Evolutionary conservation across 2,888 invertebrate species (phyloP), one percentile per base, ranked within the genome.

Genomic region (Hoplodrina ambigua): DNA sequence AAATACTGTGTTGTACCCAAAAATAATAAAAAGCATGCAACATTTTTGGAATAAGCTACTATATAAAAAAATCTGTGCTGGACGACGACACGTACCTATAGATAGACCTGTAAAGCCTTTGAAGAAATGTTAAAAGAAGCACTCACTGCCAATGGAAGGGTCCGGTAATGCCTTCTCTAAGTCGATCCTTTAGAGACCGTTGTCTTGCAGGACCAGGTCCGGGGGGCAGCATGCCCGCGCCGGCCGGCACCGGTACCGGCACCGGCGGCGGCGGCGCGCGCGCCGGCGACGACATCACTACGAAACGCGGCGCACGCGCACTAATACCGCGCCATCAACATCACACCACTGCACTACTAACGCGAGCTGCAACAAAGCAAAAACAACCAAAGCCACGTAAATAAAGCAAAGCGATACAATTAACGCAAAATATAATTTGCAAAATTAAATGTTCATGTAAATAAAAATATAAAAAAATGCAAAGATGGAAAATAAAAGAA

Each of bases 101-200:
- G n/a, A n/a, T n/a, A 52, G 17, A 68, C 61, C 85, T 82, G 78
- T 20, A 82, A 82, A 55, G 19, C 20, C 1, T 37, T 72, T 70
- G 58, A 59, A 57, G 53, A 69, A 54, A 70, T 62, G 72, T 78
- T 60, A 69, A 79, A 71, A 74, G 52, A 71, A 85, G 78, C 90
- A 97, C 98, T 98, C 96, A 98, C 98, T 98, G 98, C 98, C 98
- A 98, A 88, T 97, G 97, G 91, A 98, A 97, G 87, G 97, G 97
- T 92, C 97, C 97, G 61, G 97, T 97, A 89, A 98, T 98, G 88
- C 98, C 98, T 81, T 98, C 98, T 91, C 97, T 96, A 64, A 98
- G 97, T 69, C 98, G 96, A 91, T 98, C 98, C 92, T 97, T 97
- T 86, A 98, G 96, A 64, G 98, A 98, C 77, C 98, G 96, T 88